These are phyloP conservation scores for Oceanodroma tethys DNA, from an alignment of 2,113 vertebrate genomes.

Conservation along the genomic window DNA sequence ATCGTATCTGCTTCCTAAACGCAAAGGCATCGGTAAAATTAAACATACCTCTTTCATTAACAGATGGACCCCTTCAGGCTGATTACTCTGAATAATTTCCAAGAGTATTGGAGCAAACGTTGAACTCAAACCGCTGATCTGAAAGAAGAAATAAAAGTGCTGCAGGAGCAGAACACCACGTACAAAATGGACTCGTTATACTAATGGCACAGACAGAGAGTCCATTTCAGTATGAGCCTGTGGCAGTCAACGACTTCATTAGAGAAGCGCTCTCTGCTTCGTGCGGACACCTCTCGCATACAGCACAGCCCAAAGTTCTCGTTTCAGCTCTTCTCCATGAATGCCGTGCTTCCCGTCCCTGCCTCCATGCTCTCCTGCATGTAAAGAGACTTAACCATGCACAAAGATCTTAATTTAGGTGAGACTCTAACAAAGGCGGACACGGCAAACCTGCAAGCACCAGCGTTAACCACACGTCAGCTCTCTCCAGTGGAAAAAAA, in stretches of 20 bases:
- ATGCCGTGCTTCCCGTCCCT: accelerated
- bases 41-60: constrained; percentile 79
- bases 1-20: background rate
- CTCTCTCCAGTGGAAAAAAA: background rate
- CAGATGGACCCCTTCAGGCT: constrained; percentile 89
- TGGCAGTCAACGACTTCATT: background rate
- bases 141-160: background rate
- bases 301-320: background rate
- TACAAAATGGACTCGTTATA: background rate
- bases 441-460: background rate
- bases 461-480: background rate
- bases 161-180: background rate
- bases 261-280: background rate
- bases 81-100: constrained; percentile 84
- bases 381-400: background rate
- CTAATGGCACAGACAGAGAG: background rate
- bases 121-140: constrained; percentile 80
- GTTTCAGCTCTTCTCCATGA: accelerated
- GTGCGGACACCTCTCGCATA: accelerated
- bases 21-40: background rate
- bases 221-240: background rate
- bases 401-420: background rate
- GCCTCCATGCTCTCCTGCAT: background rate
- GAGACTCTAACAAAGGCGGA: background rate
- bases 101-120: constrained; percentile 80